A percentile compares a stretch with the other conserved stretches of the same genome.
phyloP scores from a whole-genome alignment of 1,140 invertebrate species.

The Plectrocnemia conspersa region DNA sequence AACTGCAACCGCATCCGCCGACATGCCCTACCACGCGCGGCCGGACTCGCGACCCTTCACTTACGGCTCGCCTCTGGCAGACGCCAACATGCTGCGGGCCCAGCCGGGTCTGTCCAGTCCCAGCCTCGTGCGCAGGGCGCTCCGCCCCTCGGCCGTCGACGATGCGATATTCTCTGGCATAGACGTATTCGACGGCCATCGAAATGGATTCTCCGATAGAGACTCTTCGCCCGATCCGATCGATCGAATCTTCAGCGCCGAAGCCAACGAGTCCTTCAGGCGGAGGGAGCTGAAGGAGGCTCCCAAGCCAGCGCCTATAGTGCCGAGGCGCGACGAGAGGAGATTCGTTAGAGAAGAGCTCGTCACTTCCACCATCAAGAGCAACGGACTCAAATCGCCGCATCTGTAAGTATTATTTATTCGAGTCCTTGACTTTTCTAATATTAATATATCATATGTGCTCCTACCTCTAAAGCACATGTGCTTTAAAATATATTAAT shows the following conservation, averaged over 20 bases:
- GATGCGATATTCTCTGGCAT: constrained; percentile 42
- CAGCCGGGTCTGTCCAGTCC: constrained; percentile 66
- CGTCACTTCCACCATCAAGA: constrained; percentile 38
- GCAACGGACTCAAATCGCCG: background rate
- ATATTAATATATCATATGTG: no score
- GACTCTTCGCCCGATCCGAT: constrained; percentile 42
- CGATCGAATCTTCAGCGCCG: constrained; percentile 30
- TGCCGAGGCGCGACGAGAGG: constrained; percentile 43
- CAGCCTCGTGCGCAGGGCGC: constrained; percentile 66
- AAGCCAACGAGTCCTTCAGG: constrained; percentile 30
- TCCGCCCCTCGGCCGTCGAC: constrained; percentile 42
- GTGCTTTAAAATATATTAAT: no score
- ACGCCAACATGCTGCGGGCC: constrained; percentile 55
- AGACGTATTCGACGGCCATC: constrained; percentile 51
- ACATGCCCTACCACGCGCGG: constrained; percentile 78
- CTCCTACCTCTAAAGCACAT: no score
- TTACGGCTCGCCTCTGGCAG: constrained; percentile 59
- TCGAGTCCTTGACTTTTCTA: no score
- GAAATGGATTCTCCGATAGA: constrained; percentile 36
- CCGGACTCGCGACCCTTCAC: constrained; percentile 76
- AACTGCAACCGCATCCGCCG: constrained; percentile 34
- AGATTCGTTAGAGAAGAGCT: constrained; percentile 44
- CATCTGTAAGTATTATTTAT: no score
- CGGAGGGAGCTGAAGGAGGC: constrained; percentile 30
- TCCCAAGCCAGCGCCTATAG: constrained; percentile 40